Evolutionary conservation across 2,888 invertebrate genomes (phyloP).

Genomic region (Amphipyra tragopoginis): DNA sequence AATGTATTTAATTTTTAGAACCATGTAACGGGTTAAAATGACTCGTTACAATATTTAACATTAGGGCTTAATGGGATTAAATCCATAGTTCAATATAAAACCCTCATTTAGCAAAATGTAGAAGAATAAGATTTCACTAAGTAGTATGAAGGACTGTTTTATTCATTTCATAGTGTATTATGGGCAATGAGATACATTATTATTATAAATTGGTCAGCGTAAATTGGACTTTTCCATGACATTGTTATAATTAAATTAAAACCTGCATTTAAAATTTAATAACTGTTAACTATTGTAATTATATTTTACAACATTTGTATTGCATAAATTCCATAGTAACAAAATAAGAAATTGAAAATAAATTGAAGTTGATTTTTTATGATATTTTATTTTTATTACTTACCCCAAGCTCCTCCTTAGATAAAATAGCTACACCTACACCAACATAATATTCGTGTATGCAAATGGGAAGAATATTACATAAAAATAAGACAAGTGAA

Average conservation of each 20-base stretch:
- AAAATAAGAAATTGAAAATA: constrained; percentile 85
- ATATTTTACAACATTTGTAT: constrained; percentile 88
- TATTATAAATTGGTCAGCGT: constrained; percentile 64
- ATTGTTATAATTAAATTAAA: constrained; percentile 79
- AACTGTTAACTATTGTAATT: constrained; percentile 87
- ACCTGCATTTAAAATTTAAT: constrained; percentile 87
- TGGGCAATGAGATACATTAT: constrained; percentile 60
- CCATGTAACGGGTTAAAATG: too few species aligned
- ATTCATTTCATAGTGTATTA: constrained; percentile 64
- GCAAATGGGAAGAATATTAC: too few species aligned
- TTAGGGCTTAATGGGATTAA: constrained; percentile 78
- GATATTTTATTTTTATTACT: constrained; percentile 58
- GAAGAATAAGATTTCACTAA: constrained; percentile 69
- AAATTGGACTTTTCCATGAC: constrained; percentile 82
- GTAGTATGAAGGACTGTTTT: constrained; percentile 63
- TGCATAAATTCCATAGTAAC: constrained; percentile 87
- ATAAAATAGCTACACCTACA: too few species aligned
- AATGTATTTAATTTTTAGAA: too few species aligned
- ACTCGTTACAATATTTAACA: too few species aligned
- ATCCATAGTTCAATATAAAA: constrained; percentile 76
- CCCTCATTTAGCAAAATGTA: constrained; percentile 76
- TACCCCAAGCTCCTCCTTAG: background rate
- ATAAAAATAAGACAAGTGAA: too few species aligned
- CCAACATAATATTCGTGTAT: too few species aligned
- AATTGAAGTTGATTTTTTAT: constrained; percentile 88